Percentiles rank a stretch among this genome's conserved stretches.
Evolutionary conservation across 2,797 vertebrate species (phyloP).

Genomic region (Smutsia gigantea): DNA sequence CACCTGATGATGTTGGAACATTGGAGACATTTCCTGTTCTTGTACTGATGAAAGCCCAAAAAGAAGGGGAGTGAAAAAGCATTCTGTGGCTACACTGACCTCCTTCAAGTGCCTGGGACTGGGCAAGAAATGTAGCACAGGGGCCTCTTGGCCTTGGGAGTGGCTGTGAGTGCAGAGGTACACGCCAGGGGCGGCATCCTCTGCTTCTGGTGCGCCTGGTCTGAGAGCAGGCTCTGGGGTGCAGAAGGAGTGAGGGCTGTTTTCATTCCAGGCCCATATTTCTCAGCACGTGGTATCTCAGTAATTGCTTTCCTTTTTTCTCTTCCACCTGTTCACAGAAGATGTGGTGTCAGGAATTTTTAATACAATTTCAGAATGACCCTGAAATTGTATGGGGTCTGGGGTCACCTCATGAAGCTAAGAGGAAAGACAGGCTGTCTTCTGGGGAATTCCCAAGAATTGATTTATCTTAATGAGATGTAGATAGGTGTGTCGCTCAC

Average conservation of each 20-base stretch:
- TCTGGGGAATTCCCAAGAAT: conserved; percentile 59
- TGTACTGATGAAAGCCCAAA: neutral
- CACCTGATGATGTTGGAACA: neutral
- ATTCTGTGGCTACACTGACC: neutral
- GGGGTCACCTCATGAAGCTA: conserved; percentile 29
- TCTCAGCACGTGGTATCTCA: neutral
- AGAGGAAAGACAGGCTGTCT: conserved; percentile 6
- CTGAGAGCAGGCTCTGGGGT: neutral
- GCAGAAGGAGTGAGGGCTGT: neutral
- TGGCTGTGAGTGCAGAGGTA: neutral
- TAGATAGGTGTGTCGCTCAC: conserved; percentile 60
- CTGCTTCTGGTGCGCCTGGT: neutral
- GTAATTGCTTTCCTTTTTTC: conserved; percentile 52
- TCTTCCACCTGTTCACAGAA: conserved; percentile 42
- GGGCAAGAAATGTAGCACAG: neutral
- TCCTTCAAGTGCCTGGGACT: neutral
- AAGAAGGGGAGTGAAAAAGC: neutral
- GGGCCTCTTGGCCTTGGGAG: neutral
- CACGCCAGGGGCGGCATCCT: neutral
- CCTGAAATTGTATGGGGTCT: conserved; percentile 39
- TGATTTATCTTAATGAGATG: conserved; percentile 71
- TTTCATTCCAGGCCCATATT: neutral
- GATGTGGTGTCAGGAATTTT: conserved; percentile 12
- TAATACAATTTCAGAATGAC: conserved; percentile 60
- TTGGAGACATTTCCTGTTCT: conserved; percentile 23